Conservation (phyloP, 1,140 invertebrate genomes). For the Stegodyphus dumicola region DNA sequence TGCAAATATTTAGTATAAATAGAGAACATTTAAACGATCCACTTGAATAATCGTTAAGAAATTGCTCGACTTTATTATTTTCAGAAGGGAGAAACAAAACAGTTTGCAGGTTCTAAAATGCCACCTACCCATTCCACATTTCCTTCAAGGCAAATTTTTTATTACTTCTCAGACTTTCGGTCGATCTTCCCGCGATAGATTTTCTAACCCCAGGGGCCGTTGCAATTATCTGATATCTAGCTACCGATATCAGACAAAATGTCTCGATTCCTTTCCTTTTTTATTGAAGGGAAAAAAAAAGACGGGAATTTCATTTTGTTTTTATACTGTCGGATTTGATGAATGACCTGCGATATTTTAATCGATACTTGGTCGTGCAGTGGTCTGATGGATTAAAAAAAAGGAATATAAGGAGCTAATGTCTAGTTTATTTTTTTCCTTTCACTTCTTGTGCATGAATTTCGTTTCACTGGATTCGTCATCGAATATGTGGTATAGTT, state of each 20-base stretch:
- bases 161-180: background rate
- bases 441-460: background rate
- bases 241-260: constrained; percentile 54
- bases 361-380: constrained; percentile 34
- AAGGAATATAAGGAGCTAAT: constrained; percentile 9
- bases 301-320: constrained; percentile 17
- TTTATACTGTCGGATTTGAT: constrained; percentile 26
- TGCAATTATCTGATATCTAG: constrained; percentile 53
- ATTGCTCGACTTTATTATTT: too few species aligned
- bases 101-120: too few species aligned
- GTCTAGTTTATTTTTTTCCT: background rate
- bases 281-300: constrained; percentile 9
- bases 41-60: too few species aligned
- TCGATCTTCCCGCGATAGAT: background rate
- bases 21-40: too few species aligned
- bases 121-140: background rate
- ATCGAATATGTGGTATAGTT: too few species aligned
- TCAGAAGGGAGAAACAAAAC: too few species aligned
- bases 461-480: too few species aligned
- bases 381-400: background rate
- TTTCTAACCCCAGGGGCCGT: constrained; percentile 17
- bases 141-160: background rate
- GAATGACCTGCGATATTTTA: constrained; percentile 34
- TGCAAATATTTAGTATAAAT: too few species aligned
- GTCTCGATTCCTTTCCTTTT: constrained; percentile 38